Evolutionary conservation across 2,888 invertebrate species (phyloP).

Genomic region (Eristalinus aeneus): DNA sequence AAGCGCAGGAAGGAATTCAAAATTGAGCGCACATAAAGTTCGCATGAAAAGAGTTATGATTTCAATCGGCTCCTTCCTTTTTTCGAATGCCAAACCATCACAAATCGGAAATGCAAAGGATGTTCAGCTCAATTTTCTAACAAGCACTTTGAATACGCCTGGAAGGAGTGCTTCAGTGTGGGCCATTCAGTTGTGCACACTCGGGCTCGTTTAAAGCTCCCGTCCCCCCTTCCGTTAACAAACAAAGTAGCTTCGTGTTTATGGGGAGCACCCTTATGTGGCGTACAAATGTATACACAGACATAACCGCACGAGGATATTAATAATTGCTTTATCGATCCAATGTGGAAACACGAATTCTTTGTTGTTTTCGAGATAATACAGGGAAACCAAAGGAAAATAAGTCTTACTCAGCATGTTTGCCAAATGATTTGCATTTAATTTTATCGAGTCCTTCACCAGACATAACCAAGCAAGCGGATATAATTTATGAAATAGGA

Average conservation of each 20-base stretch:
- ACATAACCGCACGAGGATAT: not conserved
- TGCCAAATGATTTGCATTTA: conserved; percentile 6
- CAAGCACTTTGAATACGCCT: not conserved
- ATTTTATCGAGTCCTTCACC: not conserved
- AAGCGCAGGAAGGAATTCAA: not conserved
- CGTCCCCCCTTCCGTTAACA: no score
- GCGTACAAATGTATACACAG: not conserved
- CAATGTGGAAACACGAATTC: not conserved
- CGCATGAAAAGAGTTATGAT: conserved; percentile 4
- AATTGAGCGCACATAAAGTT: conserved; percentile 10
- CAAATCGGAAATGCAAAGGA: conserved; percentile 14
- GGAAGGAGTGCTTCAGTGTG: not conserved
- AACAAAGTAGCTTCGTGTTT: not conserved
- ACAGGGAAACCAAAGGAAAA: not conserved
- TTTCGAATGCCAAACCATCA: conserved; percentile 9
- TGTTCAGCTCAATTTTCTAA: conserved; percentile 29
- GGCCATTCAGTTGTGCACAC: not conserved
- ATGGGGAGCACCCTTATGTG: not conserved
- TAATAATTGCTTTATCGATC: conserved; percentile 27
- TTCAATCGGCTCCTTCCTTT: conserved; percentile 30
- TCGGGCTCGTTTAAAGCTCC: not conserved
- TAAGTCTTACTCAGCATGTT: not conserved
- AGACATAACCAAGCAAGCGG: not conserved
- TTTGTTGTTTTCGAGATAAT: not conserved
- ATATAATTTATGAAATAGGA: not conserved